Percentiles rank a stretch among this genome's conserved stretches.
These are phyloP conservation scores for Esperia sulphurella DNA, from an alignment of 2,888 invertebrate species.

Conservation along the genomic window DNA sequence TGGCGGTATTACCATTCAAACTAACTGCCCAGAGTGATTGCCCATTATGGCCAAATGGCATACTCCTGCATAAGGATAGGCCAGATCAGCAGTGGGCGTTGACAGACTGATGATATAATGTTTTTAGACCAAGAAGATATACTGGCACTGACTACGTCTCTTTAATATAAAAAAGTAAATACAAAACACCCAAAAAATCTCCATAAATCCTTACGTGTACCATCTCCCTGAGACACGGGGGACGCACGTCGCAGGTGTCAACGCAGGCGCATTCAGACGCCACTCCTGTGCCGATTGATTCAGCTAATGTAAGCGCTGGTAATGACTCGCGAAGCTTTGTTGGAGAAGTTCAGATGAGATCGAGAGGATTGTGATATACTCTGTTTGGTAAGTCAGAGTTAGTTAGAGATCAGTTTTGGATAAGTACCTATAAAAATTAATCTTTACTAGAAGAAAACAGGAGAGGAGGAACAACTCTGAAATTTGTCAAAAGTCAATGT, in stretches of 20 bases:
- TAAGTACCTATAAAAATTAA: no score
- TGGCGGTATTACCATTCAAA: no score
- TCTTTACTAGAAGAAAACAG: no score
- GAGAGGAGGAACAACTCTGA: no score
- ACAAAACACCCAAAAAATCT: background rate
- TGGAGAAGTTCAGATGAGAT: conserved; percentile 2
- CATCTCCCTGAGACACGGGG: conserved; percentile 10
- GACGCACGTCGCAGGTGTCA: conserved; percentile 31
- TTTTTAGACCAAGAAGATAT: no score
- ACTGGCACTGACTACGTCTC: background rate
- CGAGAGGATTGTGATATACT: background rate
- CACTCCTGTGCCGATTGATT: conserved; percentile 45
- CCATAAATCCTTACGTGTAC: background rate
- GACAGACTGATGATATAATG: background rate
- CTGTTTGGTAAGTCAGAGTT: no score
- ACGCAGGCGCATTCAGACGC: conserved; percentile 28
- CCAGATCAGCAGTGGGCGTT: no score
- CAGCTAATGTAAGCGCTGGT: conserved; percentile 40
- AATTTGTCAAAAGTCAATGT: no score
- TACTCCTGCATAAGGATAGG: no score
- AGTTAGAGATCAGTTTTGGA: no score
- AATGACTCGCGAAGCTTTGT: conserved; percentile 15
- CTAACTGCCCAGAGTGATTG: no score
- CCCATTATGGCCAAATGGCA: no score
- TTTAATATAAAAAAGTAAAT: background rate